Base-by-base conservation (phyloP, 2,113 vertebrate species). In the Crypturellus undulatus region DNA sequence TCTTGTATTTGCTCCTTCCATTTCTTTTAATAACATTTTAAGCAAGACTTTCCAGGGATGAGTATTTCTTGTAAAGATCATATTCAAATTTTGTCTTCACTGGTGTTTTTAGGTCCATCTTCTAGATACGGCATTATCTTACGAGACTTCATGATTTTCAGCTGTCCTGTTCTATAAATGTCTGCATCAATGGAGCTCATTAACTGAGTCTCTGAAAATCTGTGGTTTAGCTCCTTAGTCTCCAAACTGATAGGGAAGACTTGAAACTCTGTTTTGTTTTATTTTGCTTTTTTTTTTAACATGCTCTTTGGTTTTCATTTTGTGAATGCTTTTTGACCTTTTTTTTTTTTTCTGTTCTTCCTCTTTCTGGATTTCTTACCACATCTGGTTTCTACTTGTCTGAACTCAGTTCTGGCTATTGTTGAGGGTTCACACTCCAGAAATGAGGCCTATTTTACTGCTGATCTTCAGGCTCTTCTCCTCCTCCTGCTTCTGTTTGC, bases 11-110 rank as follows among this genome's bases (percentile, higher is more conserved):
- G 40, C 32, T 80, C 30, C 85, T 94, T 88, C 52, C 38, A 67
- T 91, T 87, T 92, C 63, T 51, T 91, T 25, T 85, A 45, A 87
- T 36, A 89, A 36, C 34, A 42, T 85, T 72, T 89, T 87, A 84
- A 54, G 87, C 58, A 32, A 32, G 24, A 60, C 38, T 65, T 89
- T 54, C 18, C 30, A 40, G 60, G 54, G 45, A 34, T 42, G 28
- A 17, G 13, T 70, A 56, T 42, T 77, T 9, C 10, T 89, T 87
- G 43, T 22, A 92, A 76, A 91, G 60, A 45, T 62, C 49, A 4
- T 70, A 28, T 16, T 18, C 13, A 34, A 1, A 19, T 22, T 73
- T 85, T 83, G 22, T 79, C 19, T 14, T 75, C 8, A 22, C 22
- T 77, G 6, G 7, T 69, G 2, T 72, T n/a, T 91, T 93, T 78